These are phyloP conservation scores for Nomada ferruginata DNA, from an alignment of 2,888 invertebrate species.

Conservation along the genomic window DNA sequence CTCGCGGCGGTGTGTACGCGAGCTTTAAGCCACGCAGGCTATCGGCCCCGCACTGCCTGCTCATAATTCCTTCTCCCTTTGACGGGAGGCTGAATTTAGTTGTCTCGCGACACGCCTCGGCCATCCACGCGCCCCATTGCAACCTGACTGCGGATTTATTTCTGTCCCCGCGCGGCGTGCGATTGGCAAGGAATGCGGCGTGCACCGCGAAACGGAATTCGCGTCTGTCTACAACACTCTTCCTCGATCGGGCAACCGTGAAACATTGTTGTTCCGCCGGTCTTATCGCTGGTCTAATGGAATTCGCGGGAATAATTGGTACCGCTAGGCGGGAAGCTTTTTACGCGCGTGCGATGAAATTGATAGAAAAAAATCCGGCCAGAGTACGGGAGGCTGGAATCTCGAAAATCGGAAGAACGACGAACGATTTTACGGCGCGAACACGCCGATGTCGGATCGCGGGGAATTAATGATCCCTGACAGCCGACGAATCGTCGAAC, in stretches of 20 bases:
- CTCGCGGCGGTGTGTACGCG: constrained; percentile 22
- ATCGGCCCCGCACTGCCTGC: constrained; percentile 19
- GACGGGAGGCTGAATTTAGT: constrained; percentile 58
- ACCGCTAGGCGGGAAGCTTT: neutral
- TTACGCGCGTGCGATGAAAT: neutral
- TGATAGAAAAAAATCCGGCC: neutral
- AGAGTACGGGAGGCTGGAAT: constrained; percentile 29
- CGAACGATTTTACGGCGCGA: constrained; percentile 22
- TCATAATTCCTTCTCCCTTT: constrained; percentile 51
- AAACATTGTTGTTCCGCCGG: neutral
- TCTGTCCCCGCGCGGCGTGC: constrained; percentile 30
- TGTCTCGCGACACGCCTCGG: constrained; percentile 48
- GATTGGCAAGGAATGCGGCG: constrained; percentile 24
- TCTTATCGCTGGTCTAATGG: neutral
- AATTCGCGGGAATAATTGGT: neutral
- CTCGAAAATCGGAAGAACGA: constrained; percentile 25
- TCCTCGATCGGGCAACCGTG: neutral
- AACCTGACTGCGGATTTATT: constrained; percentile 48
- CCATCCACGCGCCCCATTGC: constrained; percentile 26
- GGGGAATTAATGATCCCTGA: constrained; percentile 62
- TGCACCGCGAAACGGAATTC: constrained; percentile 46
- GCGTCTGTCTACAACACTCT: neutral
- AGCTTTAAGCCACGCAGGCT: constrained; percentile 13
- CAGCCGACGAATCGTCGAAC: constrained; percentile 2
- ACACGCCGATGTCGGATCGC: constrained; percentile 26